Conservation (phyloP, 2,797 vertebrate genomes). For the Pantherophis alleghaniensis region DNA sequence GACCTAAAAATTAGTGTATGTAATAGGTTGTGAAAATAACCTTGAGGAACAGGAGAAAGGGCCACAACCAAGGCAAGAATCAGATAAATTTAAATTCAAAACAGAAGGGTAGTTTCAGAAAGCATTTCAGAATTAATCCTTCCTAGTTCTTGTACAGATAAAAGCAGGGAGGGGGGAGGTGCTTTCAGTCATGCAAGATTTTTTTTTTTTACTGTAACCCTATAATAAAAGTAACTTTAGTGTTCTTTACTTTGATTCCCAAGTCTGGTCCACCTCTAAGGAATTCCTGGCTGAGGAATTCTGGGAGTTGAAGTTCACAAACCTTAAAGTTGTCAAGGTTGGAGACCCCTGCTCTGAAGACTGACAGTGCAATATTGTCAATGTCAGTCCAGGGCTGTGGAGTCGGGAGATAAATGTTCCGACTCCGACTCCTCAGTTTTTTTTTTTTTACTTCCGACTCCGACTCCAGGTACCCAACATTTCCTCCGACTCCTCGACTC, state of each 20-base stretch:
- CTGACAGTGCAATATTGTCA: constrained; percentile 4
- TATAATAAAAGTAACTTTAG: neutral
- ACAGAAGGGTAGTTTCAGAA: neutral
- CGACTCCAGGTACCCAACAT: too few species aligned
- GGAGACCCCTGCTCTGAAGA: neutral
- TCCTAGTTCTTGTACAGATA: neutral
- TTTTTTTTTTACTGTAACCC: neutral
- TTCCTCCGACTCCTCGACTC: too few species aligned
- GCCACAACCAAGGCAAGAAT: neutral
- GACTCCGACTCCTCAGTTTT: too few species aligned
- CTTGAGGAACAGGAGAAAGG: neutral
- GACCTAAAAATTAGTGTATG: neutral
- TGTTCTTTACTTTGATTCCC: neutral
- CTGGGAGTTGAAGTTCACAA: neutral
- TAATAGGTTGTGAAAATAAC: neutral
- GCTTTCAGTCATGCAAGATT: neutral
- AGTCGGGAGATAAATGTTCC: too few species aligned
- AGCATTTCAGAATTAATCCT: neutral
- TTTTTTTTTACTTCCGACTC: too few species aligned
- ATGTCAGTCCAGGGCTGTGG: neutral
- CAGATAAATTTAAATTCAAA: neutral
- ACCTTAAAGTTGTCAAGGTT: neutral
- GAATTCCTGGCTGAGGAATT: neutral
- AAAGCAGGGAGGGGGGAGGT: neutral
- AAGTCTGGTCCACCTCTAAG: neutral